Evolutionary conservation across 1,140 invertebrate genomes (phyloP).

Genomic region (Eupeodes corollae): DNA sequence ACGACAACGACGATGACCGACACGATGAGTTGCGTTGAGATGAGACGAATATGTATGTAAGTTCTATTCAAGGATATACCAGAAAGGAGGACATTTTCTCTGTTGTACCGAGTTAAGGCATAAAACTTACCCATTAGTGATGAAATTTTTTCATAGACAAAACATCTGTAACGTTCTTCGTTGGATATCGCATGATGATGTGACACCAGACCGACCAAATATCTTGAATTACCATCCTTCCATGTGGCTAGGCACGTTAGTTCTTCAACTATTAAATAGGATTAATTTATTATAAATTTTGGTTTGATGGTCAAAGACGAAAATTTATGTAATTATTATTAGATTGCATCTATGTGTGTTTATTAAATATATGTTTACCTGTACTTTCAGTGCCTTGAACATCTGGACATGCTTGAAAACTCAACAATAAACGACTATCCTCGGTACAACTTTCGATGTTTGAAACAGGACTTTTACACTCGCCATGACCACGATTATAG

Average conservation of each 20-base stretch:
- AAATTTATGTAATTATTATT: background rate
- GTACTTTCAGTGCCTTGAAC: conserved; percentile 72
- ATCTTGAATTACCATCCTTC: conserved; percentile 79
- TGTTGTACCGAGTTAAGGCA: conserved; percentile 1
- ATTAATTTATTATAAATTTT: background rate
- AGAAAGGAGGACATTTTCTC: too few relatives aligned
- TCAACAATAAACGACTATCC: conserved; percentile 69
- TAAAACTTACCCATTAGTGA: conserved; percentile 27
- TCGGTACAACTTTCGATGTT: conserved; percentile 83
- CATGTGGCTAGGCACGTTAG: conserved; percentile 74
- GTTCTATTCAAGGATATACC: background rate
- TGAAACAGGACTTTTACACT: conserved; percentile 71
- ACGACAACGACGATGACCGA: too few relatives aligned
- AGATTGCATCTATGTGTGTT: too few relatives aligned
- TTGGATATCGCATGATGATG: conserved; percentile 74
- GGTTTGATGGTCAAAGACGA: background rate
- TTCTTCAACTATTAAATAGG: conserved; percentile 60
- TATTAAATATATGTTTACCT: conserved; percentile 45
- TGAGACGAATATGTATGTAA: background rate
- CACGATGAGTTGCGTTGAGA: background rate
- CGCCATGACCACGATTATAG: conserved; percentile 62
- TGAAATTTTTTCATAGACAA: conserved; percentile 71
- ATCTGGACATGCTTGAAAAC: conserved; percentile 86
- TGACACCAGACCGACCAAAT: conserved; percentile 65
- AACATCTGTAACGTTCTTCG: conserved; percentile 85